These are phyloP conservation scores for Ariolimax columbianus DNA, from an alignment of 2,888 invertebrate species.

Conservation along the genomic window DNA sequence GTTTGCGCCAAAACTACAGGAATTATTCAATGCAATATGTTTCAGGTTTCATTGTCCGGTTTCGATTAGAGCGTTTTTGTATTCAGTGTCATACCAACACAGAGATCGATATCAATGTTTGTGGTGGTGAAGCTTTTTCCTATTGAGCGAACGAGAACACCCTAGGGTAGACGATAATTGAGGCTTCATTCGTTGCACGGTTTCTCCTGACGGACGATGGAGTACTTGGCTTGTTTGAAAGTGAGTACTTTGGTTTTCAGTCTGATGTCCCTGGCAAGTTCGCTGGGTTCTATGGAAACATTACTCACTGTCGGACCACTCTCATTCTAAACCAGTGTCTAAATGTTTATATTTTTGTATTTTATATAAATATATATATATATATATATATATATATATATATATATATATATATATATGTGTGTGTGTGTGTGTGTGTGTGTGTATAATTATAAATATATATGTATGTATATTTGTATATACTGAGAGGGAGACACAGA, in stretches of 20 bases:
- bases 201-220: too few relatives aligned
- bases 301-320: too few relatives aligned
- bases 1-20: conserved; percentile 9
- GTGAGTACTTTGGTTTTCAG: too few relatives aligned
- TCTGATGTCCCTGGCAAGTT: too few relatives aligned
- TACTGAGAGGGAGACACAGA: too few relatives aligned
- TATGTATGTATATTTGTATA: too few relatives aligned
- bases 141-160: not conserved
- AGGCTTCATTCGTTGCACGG: not conserved
- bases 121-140: not conserved
- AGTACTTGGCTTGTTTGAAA: too few relatives aligned
- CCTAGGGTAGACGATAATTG: not conserved
- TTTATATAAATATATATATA: not conserved
- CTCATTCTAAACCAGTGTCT: too few relatives aligned
- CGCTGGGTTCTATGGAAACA: too few relatives aligned
- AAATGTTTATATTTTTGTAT: too few relatives aligned
- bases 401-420: not conserved
- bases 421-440: too few relatives aligned
- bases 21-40: not conserved
- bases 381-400: not conserved
- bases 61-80: not conserved
- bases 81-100: not conserved
- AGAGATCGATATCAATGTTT: conserved; percentile 4
- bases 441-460: too few relatives aligned
- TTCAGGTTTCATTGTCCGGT: not conserved